These are phyloP conservation scores for Epizoanthus illoricatus DNA, from an alignment of 92 coral and sea anemone species.

Conservation along the genomic window DNA sequence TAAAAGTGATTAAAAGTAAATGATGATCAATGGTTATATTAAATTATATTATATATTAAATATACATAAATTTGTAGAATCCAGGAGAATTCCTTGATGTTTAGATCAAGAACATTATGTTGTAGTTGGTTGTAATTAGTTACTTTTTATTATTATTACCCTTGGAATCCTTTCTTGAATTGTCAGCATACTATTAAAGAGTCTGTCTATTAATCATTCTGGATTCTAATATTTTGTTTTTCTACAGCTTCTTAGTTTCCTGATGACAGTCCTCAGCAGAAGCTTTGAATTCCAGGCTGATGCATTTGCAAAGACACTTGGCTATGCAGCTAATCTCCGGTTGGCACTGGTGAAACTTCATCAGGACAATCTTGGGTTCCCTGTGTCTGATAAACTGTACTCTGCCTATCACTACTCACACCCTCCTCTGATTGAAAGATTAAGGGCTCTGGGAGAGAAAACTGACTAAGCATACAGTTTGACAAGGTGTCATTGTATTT, in stretches of 20 bases:
- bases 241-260: constrained; percentile 82
- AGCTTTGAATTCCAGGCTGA: constrained; percentile 98
- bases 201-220: too few species aligned
- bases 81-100: too few species aligned
- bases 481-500: too few species aligned
- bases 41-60: too few species aligned
- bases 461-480: constrained; percentile 47
- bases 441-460: constrained; percentile 81
- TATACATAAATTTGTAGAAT: too few species aligned
- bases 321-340: constrained; percentile 77
- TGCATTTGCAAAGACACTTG: constrained; percentile 89
- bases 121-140: too few species aligned
- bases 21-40: too few species aligned
- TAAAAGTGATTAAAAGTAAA: too few species aligned
- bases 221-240: not conserved
- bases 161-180: too few species aligned
- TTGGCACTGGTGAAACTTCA: constrained; percentile 86
- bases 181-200: too few species aligned
- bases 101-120: too few species aligned
- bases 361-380: constrained; percentile 95
- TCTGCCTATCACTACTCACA: constrained; percentile 96
- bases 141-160: too few species aligned
- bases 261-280: constrained; percentile 95
- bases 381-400: constrained; percentile 94
- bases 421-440: constrained; percentile 90